A percentile compares a stretch with the other conserved stretches of the same genome.
These are phyloP conservation scores for Monopis laevigella DNA, from an alignment of 2,888 invertebrate species.

Conservation along the genomic window DNA sequence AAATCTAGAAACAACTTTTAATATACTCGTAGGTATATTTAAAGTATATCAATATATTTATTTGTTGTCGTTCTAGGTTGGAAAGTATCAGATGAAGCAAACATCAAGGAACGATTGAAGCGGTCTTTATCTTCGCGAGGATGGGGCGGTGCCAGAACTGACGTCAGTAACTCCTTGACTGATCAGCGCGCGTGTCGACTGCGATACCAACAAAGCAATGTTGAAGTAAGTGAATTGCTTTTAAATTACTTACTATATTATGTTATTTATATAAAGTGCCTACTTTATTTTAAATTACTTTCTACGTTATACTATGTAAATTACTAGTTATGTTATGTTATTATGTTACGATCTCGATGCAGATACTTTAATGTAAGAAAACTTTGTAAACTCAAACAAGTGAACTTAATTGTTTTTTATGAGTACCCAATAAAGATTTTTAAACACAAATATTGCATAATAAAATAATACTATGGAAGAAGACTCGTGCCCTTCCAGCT, in stretches of 20 bases:
- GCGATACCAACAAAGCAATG: constrained; percentile 90
- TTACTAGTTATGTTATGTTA: no score
- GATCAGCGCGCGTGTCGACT: constrained; percentile 78
- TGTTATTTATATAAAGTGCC: neutral
- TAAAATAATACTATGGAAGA: no score
- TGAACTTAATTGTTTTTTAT: no score
- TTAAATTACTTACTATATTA: neutral
- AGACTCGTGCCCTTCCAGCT: no score
- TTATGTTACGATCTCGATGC: neutral
- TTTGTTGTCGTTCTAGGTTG: constrained; percentile 67
- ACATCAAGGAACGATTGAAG: constrained; percentile 67
- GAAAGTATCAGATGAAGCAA: constrained; percentile 85
- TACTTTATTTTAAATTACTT: constrained; percentile 1
- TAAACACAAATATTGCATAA: no score
- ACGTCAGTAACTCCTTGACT: constrained; percentile 71
- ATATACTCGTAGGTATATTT: no score
- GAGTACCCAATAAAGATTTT: no score
- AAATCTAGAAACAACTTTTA: no score
- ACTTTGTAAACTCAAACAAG: neutral
- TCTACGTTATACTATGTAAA: no score
- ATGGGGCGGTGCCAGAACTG: constrained; percentile 67
- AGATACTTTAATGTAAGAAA: neutral
- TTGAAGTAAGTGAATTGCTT: constrained; percentile 69
- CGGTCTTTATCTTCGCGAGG: constrained; percentile 68
- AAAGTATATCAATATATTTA: no score